phyloP scores from a whole-genome alignment of 2,113 vertebrate species.

The Prietella phreatophila region DNA sequence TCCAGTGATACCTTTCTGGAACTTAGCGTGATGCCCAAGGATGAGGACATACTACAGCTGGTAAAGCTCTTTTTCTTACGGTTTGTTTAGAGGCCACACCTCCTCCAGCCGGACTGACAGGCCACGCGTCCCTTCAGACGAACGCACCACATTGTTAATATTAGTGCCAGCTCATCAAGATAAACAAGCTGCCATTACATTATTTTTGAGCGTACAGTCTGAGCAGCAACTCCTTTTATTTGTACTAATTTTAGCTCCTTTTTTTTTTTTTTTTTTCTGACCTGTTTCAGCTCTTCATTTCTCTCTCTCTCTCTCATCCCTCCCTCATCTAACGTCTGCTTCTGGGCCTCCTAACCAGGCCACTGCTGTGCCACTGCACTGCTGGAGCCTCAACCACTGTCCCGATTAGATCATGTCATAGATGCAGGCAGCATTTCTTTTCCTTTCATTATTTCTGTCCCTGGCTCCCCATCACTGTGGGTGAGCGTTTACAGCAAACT shows the following conservation, averaged over 20 bases:
- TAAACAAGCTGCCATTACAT: background rate
- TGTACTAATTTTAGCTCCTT: background rate
- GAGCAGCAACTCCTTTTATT: background rate
- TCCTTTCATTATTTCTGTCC: background rate
- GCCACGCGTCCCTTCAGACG: background rate
- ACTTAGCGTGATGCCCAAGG: conserved; percentile 98
- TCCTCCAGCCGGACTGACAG: too few species aligned
- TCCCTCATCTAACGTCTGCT: conserved; percentile 41
- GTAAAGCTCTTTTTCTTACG: conserved; percentile 57
- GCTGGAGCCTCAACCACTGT: conserved; percentile 42
- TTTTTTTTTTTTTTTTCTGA: background rate
- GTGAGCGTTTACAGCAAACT: background rate
- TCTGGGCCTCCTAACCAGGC: conserved; percentile 74
- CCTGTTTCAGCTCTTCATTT: conserved; percentile 11
- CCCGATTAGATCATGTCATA: conserved; percentile 46
- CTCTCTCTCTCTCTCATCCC: background rate
- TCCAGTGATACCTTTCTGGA: conserved; percentile 88
- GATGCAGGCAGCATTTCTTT: background rate
- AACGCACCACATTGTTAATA: background rate
- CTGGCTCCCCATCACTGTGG: background rate
- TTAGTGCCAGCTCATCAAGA: background rate
- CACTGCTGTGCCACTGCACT: conserved; percentile 57
- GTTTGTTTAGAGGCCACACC: background rate
- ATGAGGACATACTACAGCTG: conserved; percentile 96
- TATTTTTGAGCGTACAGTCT: background rate